Conservation (phyloP, 2,888 invertebrate species). For the Elegia similella region DNA sequence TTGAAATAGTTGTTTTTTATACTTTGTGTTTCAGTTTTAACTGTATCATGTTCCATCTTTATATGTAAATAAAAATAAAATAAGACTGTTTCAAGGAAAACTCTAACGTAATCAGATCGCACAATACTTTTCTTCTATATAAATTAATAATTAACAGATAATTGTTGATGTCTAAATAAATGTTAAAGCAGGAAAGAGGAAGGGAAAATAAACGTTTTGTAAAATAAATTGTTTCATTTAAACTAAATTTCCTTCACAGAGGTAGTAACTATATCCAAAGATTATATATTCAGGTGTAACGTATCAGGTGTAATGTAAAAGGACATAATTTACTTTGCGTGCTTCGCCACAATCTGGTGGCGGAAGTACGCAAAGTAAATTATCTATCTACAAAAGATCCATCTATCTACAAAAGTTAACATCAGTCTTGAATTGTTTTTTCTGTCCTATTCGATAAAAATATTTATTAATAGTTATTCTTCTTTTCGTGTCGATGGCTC, state of each 20-base stretch:
- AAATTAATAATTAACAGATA: conserved; percentile 41
- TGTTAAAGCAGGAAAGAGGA: conserved; percentile 48
- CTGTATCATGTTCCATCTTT: conserved; percentile 16
- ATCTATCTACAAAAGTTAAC: too few relatives aligned
- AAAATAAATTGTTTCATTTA: conserved; percentile 35
- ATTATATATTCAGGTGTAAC: too few relatives aligned
- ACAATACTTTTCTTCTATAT: conserved; percentile 66
- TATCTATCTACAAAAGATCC: too few relatives aligned
- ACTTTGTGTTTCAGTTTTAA: background rate
- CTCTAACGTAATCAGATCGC: conserved; percentile 56
- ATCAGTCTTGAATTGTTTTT: too few relatives aligned
- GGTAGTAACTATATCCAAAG: too few relatives aligned
- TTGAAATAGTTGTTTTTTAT: background rate
- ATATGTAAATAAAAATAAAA: conserved; percentile 45
- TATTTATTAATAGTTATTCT: too few relatives aligned
- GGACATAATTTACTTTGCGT: too few relatives aligned
- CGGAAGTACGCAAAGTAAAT: too few relatives aligned
- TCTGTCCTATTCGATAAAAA: too few relatives aligned
- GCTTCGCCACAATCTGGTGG: too few relatives aligned
- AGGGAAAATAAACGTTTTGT: conserved; percentile 56
- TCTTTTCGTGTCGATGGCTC: too few relatives aligned
- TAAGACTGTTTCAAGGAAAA: conserved; percentile 64
- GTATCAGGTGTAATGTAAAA: too few relatives aligned
- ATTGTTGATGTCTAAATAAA: conserved; percentile 60
- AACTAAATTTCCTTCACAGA: background rate